Conservation (phyloP, 1,140 invertebrate genomes). For the Ceratina calcarata region DNA sequence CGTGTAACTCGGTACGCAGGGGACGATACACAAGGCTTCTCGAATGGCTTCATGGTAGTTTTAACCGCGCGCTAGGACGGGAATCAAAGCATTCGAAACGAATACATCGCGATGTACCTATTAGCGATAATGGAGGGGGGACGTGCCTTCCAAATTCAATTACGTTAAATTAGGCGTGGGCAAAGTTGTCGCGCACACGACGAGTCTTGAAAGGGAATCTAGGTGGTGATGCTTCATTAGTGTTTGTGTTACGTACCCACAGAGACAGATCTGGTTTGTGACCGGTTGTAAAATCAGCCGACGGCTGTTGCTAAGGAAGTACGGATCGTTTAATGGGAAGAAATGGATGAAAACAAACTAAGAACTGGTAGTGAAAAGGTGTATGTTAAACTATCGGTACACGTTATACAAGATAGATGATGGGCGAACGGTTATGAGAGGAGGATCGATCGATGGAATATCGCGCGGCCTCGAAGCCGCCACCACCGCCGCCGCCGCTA, state of each 20-base stretch:
- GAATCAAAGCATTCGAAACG: conserved; percentile 45
- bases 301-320: no score
- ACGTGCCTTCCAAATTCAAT: conserved; percentile 48
- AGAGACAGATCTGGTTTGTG: no score
- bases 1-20: neutral
- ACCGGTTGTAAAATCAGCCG: no score
- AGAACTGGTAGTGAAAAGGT: no score
- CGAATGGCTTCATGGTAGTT: conserved; percentile 7
- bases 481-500: neutral
- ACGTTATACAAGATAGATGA: conserved; percentile 35
- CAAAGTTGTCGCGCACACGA: no score
- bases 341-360: no score
- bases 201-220: no score
- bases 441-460: conserved; percentile 41
- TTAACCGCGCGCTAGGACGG: neutral
- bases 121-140: conserved; percentile 47
- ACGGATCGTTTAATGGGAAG: no score
- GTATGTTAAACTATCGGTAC: conserved; percentile 15
- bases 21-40: neutral
- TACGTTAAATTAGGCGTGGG: conserved; percentile 24
- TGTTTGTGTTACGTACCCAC: no score
- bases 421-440: conserved; percentile 10
- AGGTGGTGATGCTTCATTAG: no score
- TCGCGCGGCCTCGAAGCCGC: conserved; percentile 12
- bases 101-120: conserved; percentile 30